Evolutionary conservation across 2,888 invertebrate species (phyloP).

Genomic region (Holacanthella duospinosa): DNA sequence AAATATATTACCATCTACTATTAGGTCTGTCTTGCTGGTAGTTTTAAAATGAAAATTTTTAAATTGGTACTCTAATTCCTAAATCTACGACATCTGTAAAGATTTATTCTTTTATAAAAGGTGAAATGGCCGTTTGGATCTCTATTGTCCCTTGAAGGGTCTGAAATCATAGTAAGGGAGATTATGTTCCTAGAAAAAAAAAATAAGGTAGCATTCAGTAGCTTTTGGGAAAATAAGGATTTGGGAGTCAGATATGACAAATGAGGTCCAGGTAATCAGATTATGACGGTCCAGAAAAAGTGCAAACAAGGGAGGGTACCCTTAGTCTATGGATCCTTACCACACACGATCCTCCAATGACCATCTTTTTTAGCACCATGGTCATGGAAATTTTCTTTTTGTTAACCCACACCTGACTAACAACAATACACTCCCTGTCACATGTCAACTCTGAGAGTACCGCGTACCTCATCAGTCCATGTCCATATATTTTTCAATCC

Average conservation of each 20-base stretch:
- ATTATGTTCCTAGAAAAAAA: slow-evolving; percentile 7
- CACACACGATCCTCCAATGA: slow-evolving; percentile 28
- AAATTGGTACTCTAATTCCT: too few relatives aligned
- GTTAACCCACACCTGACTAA: neutral
- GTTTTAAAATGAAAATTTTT: too few relatives aligned
- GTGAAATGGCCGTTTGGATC: neutral
- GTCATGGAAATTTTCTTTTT: neutral
- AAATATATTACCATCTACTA: too few relatives aligned
- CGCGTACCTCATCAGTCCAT: neutral
- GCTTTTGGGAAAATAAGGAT: slow-evolving; percentile 18
- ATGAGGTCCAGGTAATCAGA: slow-evolving; percentile 37
- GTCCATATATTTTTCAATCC: too few relatives aligned
- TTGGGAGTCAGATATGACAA: slow-evolving; percentile 37
- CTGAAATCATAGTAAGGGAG: neutral
- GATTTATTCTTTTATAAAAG: too few relatives aligned
- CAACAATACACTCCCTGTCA: neutral
- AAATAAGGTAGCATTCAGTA: neutral
- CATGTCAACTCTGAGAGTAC: neutral
- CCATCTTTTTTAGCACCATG: neutral
- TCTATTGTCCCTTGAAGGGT: slow-evolving; percentile 17
- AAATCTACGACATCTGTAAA: too few relatives aligned
- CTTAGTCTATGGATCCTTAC: slow-evolving; percentile 16
- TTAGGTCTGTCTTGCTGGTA: too few relatives aligned
- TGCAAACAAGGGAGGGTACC: slow-evolving; percentile 36
- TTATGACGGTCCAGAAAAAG: slow-evolving; percentile 37